Evolutionary conservation across 2,113 vertebrate species (phyloP).

Genomic region (Tilapia sparmanii): DNA sequence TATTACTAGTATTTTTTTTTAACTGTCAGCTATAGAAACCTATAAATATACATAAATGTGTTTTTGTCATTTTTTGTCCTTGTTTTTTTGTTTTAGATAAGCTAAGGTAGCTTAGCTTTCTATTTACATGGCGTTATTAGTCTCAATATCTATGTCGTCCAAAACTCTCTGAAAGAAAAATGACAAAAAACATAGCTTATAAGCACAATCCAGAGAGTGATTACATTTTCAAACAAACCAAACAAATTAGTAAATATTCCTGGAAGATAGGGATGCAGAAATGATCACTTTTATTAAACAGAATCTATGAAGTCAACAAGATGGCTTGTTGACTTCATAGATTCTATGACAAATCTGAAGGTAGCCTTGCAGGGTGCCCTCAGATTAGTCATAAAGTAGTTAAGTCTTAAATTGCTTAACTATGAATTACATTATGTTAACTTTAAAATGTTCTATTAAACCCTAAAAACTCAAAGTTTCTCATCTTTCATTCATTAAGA

Average conservation of each 20-base stretch:
- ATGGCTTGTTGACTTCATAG: background rate
- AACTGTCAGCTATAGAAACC: background rate
- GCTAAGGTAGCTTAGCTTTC: background rate
- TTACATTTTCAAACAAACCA: background rate
- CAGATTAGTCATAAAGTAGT: background rate
- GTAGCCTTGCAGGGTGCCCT: background rate
- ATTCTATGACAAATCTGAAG: background rate
- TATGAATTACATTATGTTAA: background rate
- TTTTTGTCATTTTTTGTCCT: background rate
- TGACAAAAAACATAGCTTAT: background rate
- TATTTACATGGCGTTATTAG: background rate
- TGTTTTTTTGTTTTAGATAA: background rate
- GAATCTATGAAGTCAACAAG: background rate
- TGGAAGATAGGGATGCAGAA: background rate
- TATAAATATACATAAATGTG: background rate
- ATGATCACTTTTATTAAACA: background rate
- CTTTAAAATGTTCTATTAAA: background rate
- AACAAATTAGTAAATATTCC: background rate
- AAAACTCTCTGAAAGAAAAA: background rate
- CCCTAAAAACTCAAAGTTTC: background rate
- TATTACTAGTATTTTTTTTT: background rate
- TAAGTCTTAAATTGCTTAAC: background rate
- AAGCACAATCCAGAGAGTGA: background rate
- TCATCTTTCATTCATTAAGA: constrained; percentile 23
- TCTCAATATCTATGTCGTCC: background rate